Conservation (phyloP, 2,888 invertebrate genomes). For the Malthinus seriepunctatus region DNA sequence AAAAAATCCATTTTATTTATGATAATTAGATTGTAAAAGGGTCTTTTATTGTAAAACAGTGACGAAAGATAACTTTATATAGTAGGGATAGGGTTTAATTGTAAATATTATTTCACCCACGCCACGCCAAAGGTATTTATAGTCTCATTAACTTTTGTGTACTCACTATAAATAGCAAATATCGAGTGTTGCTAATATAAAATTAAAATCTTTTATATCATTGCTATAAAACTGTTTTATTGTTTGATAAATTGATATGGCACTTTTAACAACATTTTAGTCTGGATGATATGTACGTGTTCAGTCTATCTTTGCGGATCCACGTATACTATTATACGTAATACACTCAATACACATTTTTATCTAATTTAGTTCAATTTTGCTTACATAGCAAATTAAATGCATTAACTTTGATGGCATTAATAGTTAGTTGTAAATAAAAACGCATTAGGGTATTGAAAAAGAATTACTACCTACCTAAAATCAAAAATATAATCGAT, state of each 20-base stretch:
- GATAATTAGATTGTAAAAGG: too few species aligned
- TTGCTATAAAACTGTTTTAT: conserved; percentile 18
- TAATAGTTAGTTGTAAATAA: too few species aligned
- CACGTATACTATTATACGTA: neutral
- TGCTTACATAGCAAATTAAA: conserved; percentile 1
- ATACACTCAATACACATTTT: neutral
- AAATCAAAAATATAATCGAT: too few species aligned
- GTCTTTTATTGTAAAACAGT: too few species aligned
- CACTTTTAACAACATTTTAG: conserved; percentile 6
- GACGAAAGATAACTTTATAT: too few species aligned
- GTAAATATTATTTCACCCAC: conserved; percentile 8
- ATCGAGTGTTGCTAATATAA: conserved; percentile 6
- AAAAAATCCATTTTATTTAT: too few species aligned
- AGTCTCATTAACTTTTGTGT: conserved; percentile 16
- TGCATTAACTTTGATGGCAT: too few species aligned
- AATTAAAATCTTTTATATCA: conserved; percentile 21
- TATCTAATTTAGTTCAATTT: conserved; percentile 1
- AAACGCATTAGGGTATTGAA: too few species aligned
- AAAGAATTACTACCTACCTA: too few species aligned
- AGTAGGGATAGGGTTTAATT: conserved; percentile 41
- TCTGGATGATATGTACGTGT: conserved; percentile 5
- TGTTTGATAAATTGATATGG: conserved; percentile 20
- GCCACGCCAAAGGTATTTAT: conserved; percentile 10
- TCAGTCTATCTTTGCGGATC: neutral
- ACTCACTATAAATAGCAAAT: conserved; percentile 12